Evolutionary conservation across 30 jellyfish, hydroid and myxozoan species (phyloP), one percentile per base, ranked within the genome.

Genomic region (Morbakka virulenta): DNA sequence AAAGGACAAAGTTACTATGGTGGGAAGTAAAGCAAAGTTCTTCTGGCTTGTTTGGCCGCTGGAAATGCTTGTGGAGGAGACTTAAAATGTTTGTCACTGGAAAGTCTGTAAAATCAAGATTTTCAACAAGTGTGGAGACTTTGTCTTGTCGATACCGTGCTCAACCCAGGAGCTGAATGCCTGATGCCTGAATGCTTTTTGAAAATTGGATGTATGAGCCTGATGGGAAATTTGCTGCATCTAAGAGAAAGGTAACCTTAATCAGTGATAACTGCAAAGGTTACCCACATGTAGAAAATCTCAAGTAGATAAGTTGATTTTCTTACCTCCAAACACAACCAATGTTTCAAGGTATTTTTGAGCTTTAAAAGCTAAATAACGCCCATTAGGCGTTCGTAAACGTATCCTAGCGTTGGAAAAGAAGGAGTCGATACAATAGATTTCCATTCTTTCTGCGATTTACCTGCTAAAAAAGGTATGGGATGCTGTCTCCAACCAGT

Each of bases 271-370:
- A 86, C 64, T 76, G 93, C 48, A 82, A 87, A 0, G 62, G 88
- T 4, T 88, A 78, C 32, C 88, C 94, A 50, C 32, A 32, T 28
- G 68, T 86, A 21, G 72, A 74, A 76, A 72, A 32, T n/a, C n/a
- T n/a, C n/a, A n/a, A n/a, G n/a, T n/a, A n/a, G n/a, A n/a, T n/a
- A n/a, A n/a, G n/a, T 57, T 77, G 74, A 51, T 79, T 22, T 68
- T 66, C 62, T 65, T 85, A 52, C 95, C 90, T 27, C 86, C 77
- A 36, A 85, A 86, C 76, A 28, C 93, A 86, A 27, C 87, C 88
- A 61, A 77, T 66, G 96, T 83, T 76, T 51, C 86, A 76, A 27
- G 92, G 95, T 14, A 71, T 85, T 47, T 85, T 72, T 35, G 71
- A 48, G 11, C 23, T 26, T 41, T 81, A 57, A 81, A 81, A 35